Conservation (phyloP, 1,140 invertebrate genomes). For the Samia ricini region DNA sequence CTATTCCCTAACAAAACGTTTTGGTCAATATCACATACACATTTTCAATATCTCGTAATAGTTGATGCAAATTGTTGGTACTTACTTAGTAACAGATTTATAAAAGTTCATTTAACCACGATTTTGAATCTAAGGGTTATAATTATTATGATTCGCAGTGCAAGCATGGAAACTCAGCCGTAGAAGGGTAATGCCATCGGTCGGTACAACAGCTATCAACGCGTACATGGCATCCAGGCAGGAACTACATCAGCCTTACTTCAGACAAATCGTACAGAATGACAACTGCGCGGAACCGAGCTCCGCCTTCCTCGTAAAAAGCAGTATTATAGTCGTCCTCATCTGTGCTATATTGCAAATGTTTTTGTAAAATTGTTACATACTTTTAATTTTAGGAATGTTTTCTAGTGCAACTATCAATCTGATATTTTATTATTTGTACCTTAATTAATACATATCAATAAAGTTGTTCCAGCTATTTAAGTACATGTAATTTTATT, state of each 20-base stretch:
- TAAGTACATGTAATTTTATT: too few relatives aligned
- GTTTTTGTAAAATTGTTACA: constrained; percentile 24
- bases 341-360: constrained; percentile 28
- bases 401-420: constrained; percentile 8
- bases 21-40: too few relatives aligned
- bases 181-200: constrained; percentile 23
- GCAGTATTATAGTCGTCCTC: constrained; percentile 46
- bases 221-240: constrained; percentile 23
- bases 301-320: constrained; percentile 40
- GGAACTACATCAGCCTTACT: constrained; percentile 37
- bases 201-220: constrained; percentile 27
- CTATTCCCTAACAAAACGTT: too few relatives aligned
- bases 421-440: constrained; percentile 4
- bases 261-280: constrained; percentile 36
- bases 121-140: too few relatives aligned
- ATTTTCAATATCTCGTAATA: too few relatives aligned
- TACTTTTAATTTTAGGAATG: too few relatives aligned
- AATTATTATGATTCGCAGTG: constrained; percentile 35
- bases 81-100: too few relatives aligned
- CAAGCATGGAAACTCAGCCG: constrained; percentile 53
- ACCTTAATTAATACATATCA: too few relatives aligned
- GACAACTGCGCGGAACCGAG: constrained; percentile 52
- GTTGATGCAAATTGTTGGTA: too few relatives aligned
- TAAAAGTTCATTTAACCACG: too few relatives aligned
- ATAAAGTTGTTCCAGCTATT: too few relatives aligned